A percentile compares a stretch with the other conserved stretches of the same genome.
Conservation (phyloP, 2,797 vertebrate genomes). For the Hippocampus kuda region DNA sequence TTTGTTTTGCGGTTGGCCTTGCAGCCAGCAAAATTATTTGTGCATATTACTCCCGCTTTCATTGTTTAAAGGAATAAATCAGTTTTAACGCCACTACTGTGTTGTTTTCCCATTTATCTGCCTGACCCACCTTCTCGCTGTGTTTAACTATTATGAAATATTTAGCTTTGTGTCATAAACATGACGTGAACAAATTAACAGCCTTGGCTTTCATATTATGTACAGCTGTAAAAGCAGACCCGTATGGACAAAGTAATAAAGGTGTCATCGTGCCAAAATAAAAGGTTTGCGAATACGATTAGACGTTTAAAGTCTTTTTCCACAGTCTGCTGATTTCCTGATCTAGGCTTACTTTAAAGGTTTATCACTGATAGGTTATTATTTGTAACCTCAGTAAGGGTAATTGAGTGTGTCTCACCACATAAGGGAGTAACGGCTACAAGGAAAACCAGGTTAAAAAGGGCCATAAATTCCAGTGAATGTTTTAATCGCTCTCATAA, state of each 20-base stretch:
- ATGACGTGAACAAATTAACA: not conserved
- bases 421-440: slow-evolving; percentile 4
- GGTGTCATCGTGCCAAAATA: not conserved
- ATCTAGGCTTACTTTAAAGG: not conserved
- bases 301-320: not conserved
- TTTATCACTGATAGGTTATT: slow-evolving; percentile 7
- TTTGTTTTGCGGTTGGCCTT: slow-evolving; percentile 3
- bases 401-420: slow-evolving; percentile 20
- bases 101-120: slow-evolving; percentile 2
- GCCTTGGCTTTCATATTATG: not conserved
- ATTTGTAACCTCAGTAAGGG: slow-evolving; percentile 8
- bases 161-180: not conserved
- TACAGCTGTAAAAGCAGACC: not conserved
- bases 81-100: slow-evolving; percentile 21
- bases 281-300: not conserved
- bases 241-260: not conserved
- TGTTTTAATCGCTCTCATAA: slow-evolving; percentile 6
- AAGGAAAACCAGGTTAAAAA: slow-evolving; percentile 13
- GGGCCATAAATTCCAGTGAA: slow-evolving; percentile 19
- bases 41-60: slow-evolving; percentile 22
- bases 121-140: not conserved
- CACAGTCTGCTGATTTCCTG: slow-evolving; percentile 1
- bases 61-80: slow-evolving; percentile 34
- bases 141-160: not conserved
- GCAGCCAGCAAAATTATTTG: slow-evolving; percentile 6